Base-by-base conservation (phyloP, 2,797 vertebrate species). In the Danio aesculapii region DNA sequence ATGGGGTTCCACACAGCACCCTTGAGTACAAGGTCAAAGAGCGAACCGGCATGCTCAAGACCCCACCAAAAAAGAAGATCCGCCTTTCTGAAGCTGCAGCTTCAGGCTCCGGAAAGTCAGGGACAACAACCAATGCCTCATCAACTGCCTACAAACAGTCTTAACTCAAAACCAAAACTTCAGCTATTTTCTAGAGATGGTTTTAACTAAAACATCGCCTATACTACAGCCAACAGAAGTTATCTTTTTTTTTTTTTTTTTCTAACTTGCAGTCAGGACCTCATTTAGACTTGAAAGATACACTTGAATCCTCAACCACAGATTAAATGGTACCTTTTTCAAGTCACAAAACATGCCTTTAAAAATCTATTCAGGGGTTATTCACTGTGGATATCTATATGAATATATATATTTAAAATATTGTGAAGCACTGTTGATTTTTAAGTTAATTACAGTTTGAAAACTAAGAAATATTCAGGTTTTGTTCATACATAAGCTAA, bases 21-120 rank as follows among this genome's bases (percentile, higher is more conserved):
- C 97, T 99, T 93, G 98, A 99, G 95, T 99, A 99, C 93, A 99
- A 99, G 96, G 97, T 99, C 85, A 99, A 99, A 91, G 98, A 99
- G 91, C 96, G 98, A 90, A 97, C 97, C 90, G 98, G 98, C 92
- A 99, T 96, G 75, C 91, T 99, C 91, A 99, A 99, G 95, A 98
- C 96, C 87, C 98, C 97, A 4, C 98, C 98, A 88, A 99, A 99
- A 95, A 99, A 98, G 94, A 99, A 98, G 88, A 95, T 96, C 89
- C 95, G 96, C 91, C 95, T 95, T 92, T 86, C 93, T 86, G 95
- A 96, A 79, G 74, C 77, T 39, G 64, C 74, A 66, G 79, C 62
- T 43, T 84, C 92, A 91, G 91, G 94, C 93, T 94, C 96, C 87
- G 91, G 93, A 92, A 95, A 96, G 97, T 99, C 97, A 98, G 97